Evolutionary conservation across 2,888 invertebrate species (phyloP), one percentile per base, ranked within the genome.

Genomic region (Xylocampa areola): DNA sequence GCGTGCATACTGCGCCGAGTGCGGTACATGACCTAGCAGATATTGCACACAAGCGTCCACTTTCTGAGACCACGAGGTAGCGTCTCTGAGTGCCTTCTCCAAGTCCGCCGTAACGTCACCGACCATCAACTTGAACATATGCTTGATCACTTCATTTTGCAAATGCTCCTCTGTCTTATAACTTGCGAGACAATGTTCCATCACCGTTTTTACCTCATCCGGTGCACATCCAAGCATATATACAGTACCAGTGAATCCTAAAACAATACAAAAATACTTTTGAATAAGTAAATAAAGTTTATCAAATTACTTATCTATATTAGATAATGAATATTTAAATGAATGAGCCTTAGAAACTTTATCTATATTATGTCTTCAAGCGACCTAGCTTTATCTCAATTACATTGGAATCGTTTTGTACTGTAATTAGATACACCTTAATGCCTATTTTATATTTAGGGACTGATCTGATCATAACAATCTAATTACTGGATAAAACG

Each of bases 161-260:
- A 85, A 66, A 4, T 70, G 45, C 0, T 73, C 66, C 14, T 79
- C 72, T 2, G 73, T 58, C 14, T 67, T 40, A 11, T 64, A 67
- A 21, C 68, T 54, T 16, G 57, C 29, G 1, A 81, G 21, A 10
- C 70, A 68, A 16, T 68, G 43, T 44, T 79, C 62, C 7, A 87
- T 51, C 0, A 71, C 54, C 8, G 41, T 33, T 29, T 63, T 53
- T 6, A 84, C 66, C 2, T 80, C 84, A 5, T 76, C 77, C 4
- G 89, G 89, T 14, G 76, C 69, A 32, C 81, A 83, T 2, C 90
- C 90, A 16, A 89, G 48, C 36, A 85, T 85, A 59, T 77, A 89
- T 0, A 89, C 78, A 14, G 82, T 85, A 16, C 89, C 88, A 0
- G 63, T 77, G 10, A 82, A 57, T 43, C 86, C 90, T 90, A 68